phyloP scores from a whole-genome alignment of 2,888 invertebrate species.

The Aphrophora alni region DNA sequence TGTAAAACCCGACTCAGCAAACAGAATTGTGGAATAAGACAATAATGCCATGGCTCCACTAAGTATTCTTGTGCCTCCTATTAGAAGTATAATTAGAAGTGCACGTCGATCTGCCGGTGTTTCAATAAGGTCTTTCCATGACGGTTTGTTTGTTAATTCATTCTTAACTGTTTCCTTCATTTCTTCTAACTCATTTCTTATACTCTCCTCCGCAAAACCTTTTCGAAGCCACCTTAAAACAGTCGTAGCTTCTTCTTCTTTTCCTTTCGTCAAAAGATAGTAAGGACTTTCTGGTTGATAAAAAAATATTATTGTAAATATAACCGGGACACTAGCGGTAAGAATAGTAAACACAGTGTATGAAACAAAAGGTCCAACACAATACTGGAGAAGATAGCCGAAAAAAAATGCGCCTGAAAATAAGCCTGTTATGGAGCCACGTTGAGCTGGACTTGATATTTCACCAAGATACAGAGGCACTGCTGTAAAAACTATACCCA shows the following conservation, averaged over 20 bases:
- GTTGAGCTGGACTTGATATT: too few species aligned
- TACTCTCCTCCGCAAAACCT: background rate
- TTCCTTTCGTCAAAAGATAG: constrained; percentile 22
- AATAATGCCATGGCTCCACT: constrained; percentile 24
- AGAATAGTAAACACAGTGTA: too few species aligned
- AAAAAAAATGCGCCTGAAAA: constrained; percentile 6
- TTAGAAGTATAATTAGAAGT: constrained; percentile 24
- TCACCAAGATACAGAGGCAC: too few species aligned
- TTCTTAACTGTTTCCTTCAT: constrained; percentile 20
- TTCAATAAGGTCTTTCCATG: constrained; percentile 22
- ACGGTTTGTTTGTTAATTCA: background rate
- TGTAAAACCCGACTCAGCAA: background rate
- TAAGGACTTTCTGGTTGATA: constrained; percentile 40
- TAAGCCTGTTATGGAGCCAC: too few species aligned
- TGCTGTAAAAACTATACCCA: background rate
- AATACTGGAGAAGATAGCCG: too few species aligned
- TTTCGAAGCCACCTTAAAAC: background rate
- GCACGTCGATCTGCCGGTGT: constrained; percentile 34
- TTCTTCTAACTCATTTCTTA: constrained; percentile 16
- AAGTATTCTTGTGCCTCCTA: background rate
- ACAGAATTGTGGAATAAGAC: constrained; percentile 31
- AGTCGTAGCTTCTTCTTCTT: background rate
- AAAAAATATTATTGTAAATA: too few species aligned
- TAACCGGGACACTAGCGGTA: too few species aligned
- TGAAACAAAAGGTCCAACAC: too few species aligned